Percentiles rank a stretch among this genome's conserved stretches.
Evolutionary conservation across 2,888 invertebrate genomes (phyloP).

Genomic region (Nemurella pictetii): DNA sequence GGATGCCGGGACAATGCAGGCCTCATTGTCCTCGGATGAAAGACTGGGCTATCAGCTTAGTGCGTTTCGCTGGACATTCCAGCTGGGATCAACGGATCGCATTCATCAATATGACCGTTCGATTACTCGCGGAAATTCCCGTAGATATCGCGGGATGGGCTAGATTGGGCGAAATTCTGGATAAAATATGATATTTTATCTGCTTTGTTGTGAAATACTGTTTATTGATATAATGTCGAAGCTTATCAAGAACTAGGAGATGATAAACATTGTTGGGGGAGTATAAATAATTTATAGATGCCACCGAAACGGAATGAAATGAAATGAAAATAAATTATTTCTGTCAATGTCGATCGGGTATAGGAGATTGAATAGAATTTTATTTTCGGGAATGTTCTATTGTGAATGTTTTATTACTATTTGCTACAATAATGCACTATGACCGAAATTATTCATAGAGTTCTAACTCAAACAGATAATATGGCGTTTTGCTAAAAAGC

Average conservation of each 20-base stretch:
- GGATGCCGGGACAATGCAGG: background rate
- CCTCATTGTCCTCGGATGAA: background rate
- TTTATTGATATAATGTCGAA: background rate
- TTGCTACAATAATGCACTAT: background rate
- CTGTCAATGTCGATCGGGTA: background rate
- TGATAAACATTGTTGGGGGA: background rate
- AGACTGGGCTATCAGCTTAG: slow-evolving; percentile 10
- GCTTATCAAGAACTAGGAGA: background rate
- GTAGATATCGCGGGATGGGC: background rate
- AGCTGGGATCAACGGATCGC: background rate
- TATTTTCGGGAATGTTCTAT: background rate
- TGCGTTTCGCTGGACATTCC: background rate
- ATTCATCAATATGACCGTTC: background rate
- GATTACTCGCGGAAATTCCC: background rate
- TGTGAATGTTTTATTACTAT: background rate
- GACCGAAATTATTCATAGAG: background rate
- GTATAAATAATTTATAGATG: background rate
- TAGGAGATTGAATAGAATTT: background rate
- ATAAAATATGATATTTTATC: background rate
- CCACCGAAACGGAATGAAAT: background rate
- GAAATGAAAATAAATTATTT: background rate
- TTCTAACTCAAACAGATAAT: background rate
- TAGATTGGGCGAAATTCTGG: background rate
- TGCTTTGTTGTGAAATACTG: background rate
- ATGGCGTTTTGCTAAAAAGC: background rate